Base-by-base conservation (phyloP, 2,113 vertebrate genomes). In the Grammomys dolichurus region DNA sequence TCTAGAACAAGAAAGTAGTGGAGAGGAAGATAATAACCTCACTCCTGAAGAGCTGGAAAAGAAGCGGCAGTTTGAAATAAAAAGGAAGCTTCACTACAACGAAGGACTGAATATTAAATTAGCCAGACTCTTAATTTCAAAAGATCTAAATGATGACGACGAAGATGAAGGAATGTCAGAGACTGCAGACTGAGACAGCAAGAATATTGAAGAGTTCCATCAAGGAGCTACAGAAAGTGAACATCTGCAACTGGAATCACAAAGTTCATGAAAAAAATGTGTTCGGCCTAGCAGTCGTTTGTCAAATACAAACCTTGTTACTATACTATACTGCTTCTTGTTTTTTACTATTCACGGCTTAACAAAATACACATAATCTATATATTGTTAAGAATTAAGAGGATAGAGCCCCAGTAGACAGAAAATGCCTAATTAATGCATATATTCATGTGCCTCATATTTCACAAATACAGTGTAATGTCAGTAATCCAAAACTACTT, bases 41-140 rank as follows among this genome's bases (percentile, higher is more conserved):
- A 99, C 98, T 91, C 99, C 99, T 7, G 99, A 99, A 98, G 99
- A 99, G 97, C 31, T 92, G 99, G 99, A 99, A 98, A 99, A 99
- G 97, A 99, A 99, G 98, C 99, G 98, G 76, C 99, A 99, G 96
- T 99, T 99, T 98, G 99, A 99, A 98, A 99, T 99, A 99, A 99
- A 99, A 99, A 99, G 99, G 96, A 99, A 99, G 97, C 99, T 99
- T 99, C 99, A 99, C 96, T 99, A 99, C 97, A 99, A 99, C 13
- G 99, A 99, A 98, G 99, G 98, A 89, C 98, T 99, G 94, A 99
- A 99, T 98, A 99, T 99, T 97, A 99, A 99, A 97, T 97, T 99
- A 96, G 99, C 99, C 93, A 99, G 99, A 69, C 99, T 99, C 73
- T 99, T 99, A 96, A 99, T 99, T 84, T 99, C 99, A 95, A 99